A percentile compares a stretch with the other conserved stretches of the same genome.
Conservation (phyloP, 2,888 invertebrate genomes). For the Caenorhabditis becei region DNA sequence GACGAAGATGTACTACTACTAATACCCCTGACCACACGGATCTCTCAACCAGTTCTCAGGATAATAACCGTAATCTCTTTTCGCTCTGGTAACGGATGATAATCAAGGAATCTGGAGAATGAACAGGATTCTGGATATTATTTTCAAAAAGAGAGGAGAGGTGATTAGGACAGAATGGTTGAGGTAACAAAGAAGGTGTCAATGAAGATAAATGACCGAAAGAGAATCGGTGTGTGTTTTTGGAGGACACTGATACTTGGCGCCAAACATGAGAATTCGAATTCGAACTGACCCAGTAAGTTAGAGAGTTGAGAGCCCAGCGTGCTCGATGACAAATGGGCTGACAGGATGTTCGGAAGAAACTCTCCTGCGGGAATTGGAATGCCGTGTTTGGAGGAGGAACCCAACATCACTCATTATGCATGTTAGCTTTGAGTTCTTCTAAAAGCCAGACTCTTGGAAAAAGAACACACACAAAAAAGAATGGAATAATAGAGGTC, state of each 20-base stretch:
- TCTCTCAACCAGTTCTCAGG: conserved; percentile 25
- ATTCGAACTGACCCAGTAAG: too few relatives aligned
- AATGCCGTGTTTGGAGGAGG: not conserved
- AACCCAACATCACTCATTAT: conserved; percentile 22
- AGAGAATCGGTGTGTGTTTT: conserved; percentile 31
- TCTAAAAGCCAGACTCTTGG: not conserved
- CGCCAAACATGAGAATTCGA: conserved; percentile 38
- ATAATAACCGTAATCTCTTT: conserved; percentile 48
- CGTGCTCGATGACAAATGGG: conserved; percentile 17
- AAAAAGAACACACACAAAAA: not conserved
- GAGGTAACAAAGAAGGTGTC: conserved; percentile 41
- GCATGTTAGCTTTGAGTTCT: conserved; percentile 18
- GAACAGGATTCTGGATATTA: conserved; percentile 11
- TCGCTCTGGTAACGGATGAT: conserved; percentile 36
- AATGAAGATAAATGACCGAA: conserved; percentile 59
- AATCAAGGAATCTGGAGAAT: not conserved
- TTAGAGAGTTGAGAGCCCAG: not conserved
- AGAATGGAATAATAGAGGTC: conserved; percentile 2
- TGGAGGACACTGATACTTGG: conserved; percentile 51
- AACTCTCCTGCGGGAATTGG: conserved; percentile 45
- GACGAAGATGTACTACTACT: conserved; percentile 27
- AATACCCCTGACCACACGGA: conserved; percentile 9
- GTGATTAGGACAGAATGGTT: conserved; percentile 7
- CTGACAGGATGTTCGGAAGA: conserved; percentile 23
- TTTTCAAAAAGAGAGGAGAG: not conserved